Conservation (phyloP, 2,888 invertebrate genomes). For the Eustalomyia histrio region DNA sequence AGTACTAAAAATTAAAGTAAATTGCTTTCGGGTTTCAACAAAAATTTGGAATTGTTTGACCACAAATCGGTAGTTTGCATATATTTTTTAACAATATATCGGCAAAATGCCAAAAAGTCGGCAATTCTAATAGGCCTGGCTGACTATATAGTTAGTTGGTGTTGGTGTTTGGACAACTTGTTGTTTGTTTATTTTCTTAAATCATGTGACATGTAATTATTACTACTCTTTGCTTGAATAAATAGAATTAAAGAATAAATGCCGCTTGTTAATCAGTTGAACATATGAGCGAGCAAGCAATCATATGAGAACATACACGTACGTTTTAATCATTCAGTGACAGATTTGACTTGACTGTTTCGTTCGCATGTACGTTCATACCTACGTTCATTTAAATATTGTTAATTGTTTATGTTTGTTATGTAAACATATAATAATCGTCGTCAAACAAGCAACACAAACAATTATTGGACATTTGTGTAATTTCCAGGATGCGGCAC, state of each 20-base stretch:
- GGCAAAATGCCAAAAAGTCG: too few species aligned
- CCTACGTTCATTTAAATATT: conserved; percentile 23
- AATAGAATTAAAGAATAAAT: conserved; percentile 43
- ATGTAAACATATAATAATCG: conserved; percentile 55
- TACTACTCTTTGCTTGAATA: conserved; percentile 50
- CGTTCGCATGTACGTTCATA: neutral
- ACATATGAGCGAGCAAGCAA: neutral
- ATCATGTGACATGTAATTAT: conserved; percentile 62
- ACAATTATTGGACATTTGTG: conserved; percentile 43
- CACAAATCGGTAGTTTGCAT: too few species aligned
- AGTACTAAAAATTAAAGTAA: too few species aligned
- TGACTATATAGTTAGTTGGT: neutral
- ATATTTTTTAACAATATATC: too few species aligned
- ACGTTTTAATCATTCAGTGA: too few species aligned
- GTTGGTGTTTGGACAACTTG: conserved; percentile 9
- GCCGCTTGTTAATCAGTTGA: conserved; percentile 50
- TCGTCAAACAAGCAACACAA: conserved; percentile 49
- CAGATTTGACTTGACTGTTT: neutral
- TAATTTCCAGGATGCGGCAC: conserved; percentile 60
- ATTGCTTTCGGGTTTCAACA: too few species aligned
- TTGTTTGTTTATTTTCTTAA: conserved; percentile 55
- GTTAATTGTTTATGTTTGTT: conserved; percentile 54
- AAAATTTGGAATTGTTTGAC: too few species aligned
- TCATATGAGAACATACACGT: too few species aligned
- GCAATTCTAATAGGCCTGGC: too few species aligned